A percentile compares a stretch with the other conserved stretches of the same genome.
These are phyloP conservation scores for Sinocyclocheilus anshuiensis DNA, from an alignment of 2,113 vertebrate genomes.

Conservation along the genomic window DNA sequence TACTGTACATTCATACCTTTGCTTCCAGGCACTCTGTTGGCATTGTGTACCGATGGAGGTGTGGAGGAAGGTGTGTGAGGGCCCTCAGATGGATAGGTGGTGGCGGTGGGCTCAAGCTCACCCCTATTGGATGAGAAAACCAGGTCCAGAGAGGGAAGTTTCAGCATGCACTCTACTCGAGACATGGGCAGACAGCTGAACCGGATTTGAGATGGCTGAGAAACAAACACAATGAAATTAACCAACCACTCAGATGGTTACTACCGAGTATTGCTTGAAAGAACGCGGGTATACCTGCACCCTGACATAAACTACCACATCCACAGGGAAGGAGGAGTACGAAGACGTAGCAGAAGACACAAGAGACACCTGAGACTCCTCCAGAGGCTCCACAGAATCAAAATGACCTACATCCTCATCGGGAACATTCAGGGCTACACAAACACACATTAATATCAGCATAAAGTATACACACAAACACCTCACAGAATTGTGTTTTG, in stretches of 20 bases:
- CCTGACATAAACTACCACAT: conserved; percentile 97
- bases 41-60: conserved; percentile 72
- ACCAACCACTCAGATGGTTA: not conserved
- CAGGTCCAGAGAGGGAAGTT: conserved; percentile 93
- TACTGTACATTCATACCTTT: conserved; percentile 79
- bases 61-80: conserved; percentile 70
- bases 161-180: conserved; percentile 97
- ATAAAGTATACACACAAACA: not conserved
- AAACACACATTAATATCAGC: not conserved
- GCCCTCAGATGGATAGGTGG: conserved; percentile 73
- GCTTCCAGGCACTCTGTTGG: conserved; percentile 76
- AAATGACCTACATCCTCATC: conserved; percentile 97
- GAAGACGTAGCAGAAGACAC: conserved; percentile 93
- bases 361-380: conserved; percentile 92
- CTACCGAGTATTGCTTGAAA: not conserved
- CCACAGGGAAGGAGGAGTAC: conserved; percentile 96
- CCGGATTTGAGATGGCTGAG: conserved; percentile 95
- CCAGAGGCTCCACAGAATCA: conserved; percentile 90
- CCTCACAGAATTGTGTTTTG: not conserved
- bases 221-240: not conserved
- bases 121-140: conserved; percentile 99
- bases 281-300: conserved; percentile 85
- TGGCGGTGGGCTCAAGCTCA: conserved; percentile 83
- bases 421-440: conserved; percentile 84
- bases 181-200: conserved; percentile 98